These are phyloP conservation scores for Dicentrarchus labrax DNA, from an alignment of 2,113 vertebrate species.

Conservation along the genomic window DNA sequence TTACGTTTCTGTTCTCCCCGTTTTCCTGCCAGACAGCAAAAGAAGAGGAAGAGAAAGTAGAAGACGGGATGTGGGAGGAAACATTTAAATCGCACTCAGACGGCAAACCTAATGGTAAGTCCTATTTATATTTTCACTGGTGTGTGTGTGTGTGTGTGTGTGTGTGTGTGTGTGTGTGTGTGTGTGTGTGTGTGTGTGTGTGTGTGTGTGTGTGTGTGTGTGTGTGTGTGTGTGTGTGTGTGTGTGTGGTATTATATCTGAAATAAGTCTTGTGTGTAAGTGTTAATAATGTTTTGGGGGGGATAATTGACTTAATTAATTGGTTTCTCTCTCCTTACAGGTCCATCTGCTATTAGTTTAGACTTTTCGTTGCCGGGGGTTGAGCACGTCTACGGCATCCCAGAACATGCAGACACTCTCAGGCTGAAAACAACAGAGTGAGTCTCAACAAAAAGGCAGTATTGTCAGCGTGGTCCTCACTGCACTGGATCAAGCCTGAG, in stretches of 20 bases:
- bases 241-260: background rate
- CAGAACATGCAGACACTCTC: conserved; percentile 91
- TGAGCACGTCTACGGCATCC: conserved; percentile 95
- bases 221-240: too few relatives aligned
- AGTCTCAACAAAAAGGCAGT: conserved; percentile 62
- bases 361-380: conserved; percentile 94
- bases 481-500: background rate
- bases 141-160: background rate
- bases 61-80: conserved; percentile 93
- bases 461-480: too few relatives aligned
- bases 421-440: conserved; percentile 92
- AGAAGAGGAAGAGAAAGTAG: conserved; percentile 82
- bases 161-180: background rate
- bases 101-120: conserved; percentile 90
- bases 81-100: conserved; percentile 93
- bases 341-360: conserved; percentile 91
- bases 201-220: background rate
- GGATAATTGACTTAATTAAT: background rate
- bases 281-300: background rate
- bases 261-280: background rate
- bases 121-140: background rate
- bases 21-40: conserved; percentile 60
- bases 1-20: background rate
- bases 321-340: conserved; percentile 70
- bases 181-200: background rate